Conservation (phyloP, 2,113 vertebrate species). For the Osmerus eperlanus region DNA sequence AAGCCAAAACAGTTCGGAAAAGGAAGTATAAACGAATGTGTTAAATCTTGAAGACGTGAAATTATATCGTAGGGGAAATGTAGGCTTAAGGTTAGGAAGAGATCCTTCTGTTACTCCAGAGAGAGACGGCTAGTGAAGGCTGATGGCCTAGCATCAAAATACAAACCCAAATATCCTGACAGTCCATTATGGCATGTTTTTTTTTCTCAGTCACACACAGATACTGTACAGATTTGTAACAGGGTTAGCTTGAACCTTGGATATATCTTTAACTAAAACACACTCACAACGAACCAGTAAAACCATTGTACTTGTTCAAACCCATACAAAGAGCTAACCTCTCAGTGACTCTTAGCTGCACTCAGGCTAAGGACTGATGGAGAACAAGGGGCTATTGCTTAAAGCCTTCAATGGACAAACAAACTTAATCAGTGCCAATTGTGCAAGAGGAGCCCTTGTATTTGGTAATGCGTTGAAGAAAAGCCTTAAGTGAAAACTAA, state of each 20-base stretch:
- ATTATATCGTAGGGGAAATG: constrained; percentile 21
- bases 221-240: no score
- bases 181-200: no score
- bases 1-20: constrained; percentile 53
- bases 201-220: no score
- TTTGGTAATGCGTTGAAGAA: constrained; percentile 71
- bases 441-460: constrained; percentile 58
- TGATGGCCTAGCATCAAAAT: not conserved
- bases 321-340: not conserved
- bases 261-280: no score
- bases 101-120: not conserved
- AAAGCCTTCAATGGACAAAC: constrained; percentile 52
- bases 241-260: no score
- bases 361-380: not conserved
- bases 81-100: constrained; percentile 16
- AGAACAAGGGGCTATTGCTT: constrained; percentile 48
- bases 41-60: constrained; percentile 36
- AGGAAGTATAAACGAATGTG: constrained; percentile 47
- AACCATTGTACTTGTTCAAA: not conserved
- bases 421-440: constrained; percentile 68
- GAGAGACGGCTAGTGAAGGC: constrained; percentile 38
- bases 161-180: no score
- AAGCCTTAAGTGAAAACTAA: constrained; percentile 73
- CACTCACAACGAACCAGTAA: no score
- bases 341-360: no score